Evolutionary conservation across 2,113 vertebrate species (phyloP), one percentile per base, ranked within the genome.

Genomic region (Hemichromis elongatus): DNA sequence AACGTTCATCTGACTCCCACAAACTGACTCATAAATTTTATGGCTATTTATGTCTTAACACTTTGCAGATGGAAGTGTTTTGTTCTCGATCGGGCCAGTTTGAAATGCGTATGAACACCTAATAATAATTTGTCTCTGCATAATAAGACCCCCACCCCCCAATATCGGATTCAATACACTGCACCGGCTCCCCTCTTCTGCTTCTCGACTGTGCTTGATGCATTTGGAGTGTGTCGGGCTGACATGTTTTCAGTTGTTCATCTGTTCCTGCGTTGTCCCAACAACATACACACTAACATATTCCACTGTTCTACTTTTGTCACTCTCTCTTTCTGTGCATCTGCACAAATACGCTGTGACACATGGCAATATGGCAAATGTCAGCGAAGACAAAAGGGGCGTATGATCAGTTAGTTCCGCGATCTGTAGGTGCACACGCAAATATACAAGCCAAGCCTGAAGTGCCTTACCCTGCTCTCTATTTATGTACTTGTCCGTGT

Each of bases 21-120:
- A 57, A 89, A 89, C 33, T 84, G 89, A 70, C 89, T 89, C 80
- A 40, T 77, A 55, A 19, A 77, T 89, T 89, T 92, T 21, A 79
- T 45, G 12, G 21, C 73, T 85, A 77, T 93, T 91, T 89, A 80
- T 73, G 78, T 52, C 45, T 73, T 47, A 89, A 85, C 80, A 45
- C 85, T 86, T 84, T 89, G 37, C 54, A 81, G 63, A 81, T 66
- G 30, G 11, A 75, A 52, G 77, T 57, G 40, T 82, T 87, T 66
- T 70, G 37, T 86, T 88, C 77, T 61, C 3, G 6, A 55, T 75
- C 1, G 16, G 45, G 26, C 52, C 24, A 75, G 70, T 37, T 42
- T 40, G 40, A 91, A 85, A 90, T 73, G 40, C 37, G 16, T 78
- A 19, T 26, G 52, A 86, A 55, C 37, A 37, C 77, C 77, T 73